phyloP scores from a whole-genome alignment of 1,140 invertebrate genomes.

The Drosophila jambulina region DNA sequence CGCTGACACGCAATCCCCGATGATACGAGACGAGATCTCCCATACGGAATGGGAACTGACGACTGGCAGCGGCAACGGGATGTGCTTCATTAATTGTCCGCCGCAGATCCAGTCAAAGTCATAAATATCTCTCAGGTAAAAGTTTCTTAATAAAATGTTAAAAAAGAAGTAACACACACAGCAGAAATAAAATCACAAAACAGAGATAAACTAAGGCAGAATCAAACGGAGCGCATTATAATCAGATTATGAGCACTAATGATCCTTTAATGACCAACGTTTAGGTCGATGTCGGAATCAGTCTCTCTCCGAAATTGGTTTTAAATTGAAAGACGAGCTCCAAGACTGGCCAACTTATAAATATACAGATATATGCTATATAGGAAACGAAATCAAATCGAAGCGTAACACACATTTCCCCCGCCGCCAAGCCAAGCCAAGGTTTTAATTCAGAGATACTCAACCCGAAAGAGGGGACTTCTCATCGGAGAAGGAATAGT shows the following conservation, averaged over 20 bases:
- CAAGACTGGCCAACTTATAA: conserved; percentile 19
- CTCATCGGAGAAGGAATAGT: neutral
- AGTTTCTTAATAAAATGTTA: conserved; percentile 80
- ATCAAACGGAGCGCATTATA: conserved; percentile 81
- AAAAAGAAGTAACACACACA: conserved; percentile 33
- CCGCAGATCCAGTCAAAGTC: conserved; percentile 30
- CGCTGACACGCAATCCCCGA: conserved; percentile 70
- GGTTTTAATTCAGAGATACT: conserved; percentile 17
- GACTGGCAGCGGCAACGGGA: conserved; percentile 48
- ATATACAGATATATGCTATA: conserved; percentile 11
- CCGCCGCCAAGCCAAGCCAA: conserved; percentile 1
- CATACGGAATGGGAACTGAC: conserved; percentile 23
- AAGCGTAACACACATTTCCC: conserved; percentile 62
- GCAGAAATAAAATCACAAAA: conserved; percentile 26
- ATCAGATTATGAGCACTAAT: conserved; percentile 84
- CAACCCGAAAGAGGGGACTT: neutral
- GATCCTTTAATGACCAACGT: conserved; percentile 84
- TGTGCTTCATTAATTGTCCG: conserved; percentile 80
- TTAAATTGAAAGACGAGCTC: conserved; percentile 71
- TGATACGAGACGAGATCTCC: conserved; percentile 27
- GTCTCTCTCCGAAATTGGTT: conserved; percentile 63
- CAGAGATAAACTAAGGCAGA: conserved; percentile 62
- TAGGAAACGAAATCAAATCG: conserved; percentile 65
- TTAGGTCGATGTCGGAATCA: conserved; percentile 57
- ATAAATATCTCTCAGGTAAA: conserved; percentile 69